These are phyloP conservation scores for Chaetodon trifascialis DNA, from an alignment of 2,113 vertebrate genomes.

Conservation along the genomic window DNA sequence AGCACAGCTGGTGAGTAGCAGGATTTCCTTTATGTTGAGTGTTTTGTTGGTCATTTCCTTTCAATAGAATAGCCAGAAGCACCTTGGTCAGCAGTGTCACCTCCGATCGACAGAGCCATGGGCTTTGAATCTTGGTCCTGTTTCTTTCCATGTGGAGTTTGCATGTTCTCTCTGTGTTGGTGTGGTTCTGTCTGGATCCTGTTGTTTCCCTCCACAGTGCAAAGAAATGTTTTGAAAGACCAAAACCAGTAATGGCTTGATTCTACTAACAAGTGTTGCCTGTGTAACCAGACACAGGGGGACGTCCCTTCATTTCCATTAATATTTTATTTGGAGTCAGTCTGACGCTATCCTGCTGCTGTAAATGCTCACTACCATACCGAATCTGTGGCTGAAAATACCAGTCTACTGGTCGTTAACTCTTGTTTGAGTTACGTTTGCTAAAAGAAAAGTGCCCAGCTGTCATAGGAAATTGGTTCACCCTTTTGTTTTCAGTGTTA, in stretches of 20 bases:
- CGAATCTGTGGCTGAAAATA: background rate
- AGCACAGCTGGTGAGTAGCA: conserved; percentile 73
- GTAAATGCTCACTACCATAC: background rate
- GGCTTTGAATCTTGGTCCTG: background rate
- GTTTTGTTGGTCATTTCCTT: conserved; percentile 7
- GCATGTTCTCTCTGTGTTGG: background rate
- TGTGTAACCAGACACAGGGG: background rate
- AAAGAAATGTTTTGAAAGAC: background rate
- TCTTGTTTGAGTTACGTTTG: background rate
- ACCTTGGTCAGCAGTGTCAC: background rate
- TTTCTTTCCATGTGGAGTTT: background rate
- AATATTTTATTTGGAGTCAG: background rate
- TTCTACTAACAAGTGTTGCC: background rate
- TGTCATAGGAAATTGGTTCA: background rate
- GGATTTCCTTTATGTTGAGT: background rate
- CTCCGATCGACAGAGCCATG: background rate
- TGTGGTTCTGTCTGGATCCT: background rate
- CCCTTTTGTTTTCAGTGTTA: background rate
- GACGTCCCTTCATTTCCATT: background rate
- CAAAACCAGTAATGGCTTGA: background rate
- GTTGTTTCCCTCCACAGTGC: background rate
- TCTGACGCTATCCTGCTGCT: background rate
- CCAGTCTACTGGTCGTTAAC: background rate
- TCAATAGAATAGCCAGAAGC: background rate
- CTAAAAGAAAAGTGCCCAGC: background rate